Base-by-base conservation (phyloP, 2,797 vertebrate species). In the Notoglanidium macrostoma region DNA sequence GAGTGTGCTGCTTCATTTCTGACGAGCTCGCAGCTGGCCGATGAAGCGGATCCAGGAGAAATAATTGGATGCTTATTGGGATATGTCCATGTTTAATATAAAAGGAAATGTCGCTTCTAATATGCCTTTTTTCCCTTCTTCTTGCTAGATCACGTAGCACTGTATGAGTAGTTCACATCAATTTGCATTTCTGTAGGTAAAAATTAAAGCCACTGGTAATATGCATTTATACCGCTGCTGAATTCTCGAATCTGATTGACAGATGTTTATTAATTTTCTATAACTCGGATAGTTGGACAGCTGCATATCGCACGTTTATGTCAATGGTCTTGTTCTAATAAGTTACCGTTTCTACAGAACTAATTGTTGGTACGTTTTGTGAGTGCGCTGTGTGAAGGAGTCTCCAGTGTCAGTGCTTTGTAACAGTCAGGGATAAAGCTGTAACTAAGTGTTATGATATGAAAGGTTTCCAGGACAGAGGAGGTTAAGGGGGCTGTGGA, bases 31-130 rank as follows among this genome's bases (percentile, higher is more conserved):
- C 21, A 14, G 21, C 51, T 70, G 67, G 57, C 83, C 14, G 23
- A 26, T n/a, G 35, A 84, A 84, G 83, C 54, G 32, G 54, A 35
- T 12, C 49, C 32, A 10, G 17, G 35, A 17, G 49, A 44, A 72
- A 84, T 84, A 84, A 84, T 84, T 84, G 67, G 68, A 44, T 73
- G 67, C 83, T 84, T 84, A 84, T 46, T 84, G 67, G 51, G 23
- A 72, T 44, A 44, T 57, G 68, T 40, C 32, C 61, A 49, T 19
- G 8, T 49, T 11, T 49, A 19, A 55, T 49, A 19, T 49, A 19
- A 55, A 44, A 84, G 51, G 68, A 73, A 84, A 84, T 73, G 83
- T 44, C 14, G 1, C 54, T 32, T 35, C 29, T 68, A 83, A 83
- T 83, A 67, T 83, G 29, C 35, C 35, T 35, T 35, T 32, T 77